Base-by-base conservation (phyloP, 2,888 invertebrate genomes). In the Ctena decussata region DNA sequence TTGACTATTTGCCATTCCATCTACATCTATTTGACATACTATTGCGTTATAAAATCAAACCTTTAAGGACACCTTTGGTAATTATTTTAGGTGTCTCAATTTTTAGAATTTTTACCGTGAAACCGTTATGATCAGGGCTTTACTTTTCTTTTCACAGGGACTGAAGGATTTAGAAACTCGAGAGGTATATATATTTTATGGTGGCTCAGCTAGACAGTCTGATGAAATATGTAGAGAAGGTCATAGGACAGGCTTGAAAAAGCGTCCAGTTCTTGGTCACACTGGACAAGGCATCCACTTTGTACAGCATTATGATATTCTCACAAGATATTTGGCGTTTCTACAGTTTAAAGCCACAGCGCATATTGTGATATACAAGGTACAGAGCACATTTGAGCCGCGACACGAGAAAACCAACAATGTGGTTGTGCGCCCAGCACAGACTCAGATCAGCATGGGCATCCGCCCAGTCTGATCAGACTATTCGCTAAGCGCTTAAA, bases 281-380 rank as follows among this genome's bases (percentile, higher is more conserved):
- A 85, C 87, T 35, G 84, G 85, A 69, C 86, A 80, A 80, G 91
- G 91, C 24, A 71, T 89, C 24, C 91, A 91, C 73, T 79, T 91
- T 24, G 87, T 85, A 30, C 86, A 84, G 37, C 78, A 91, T 74
- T 91, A 83, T 44, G 91, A 91, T 57, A 84, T 89, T 18, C 84
- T 91, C 18, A 78, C 89, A 6, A 60, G 86, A 70, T 89, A 87
- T 69, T 78, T 89, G 82, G 82, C 85, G 3, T 84, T 75, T 72
- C 85, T 82, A 44, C 85, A 89, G 27, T 80, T 80, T 27, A 32
- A 79, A 18, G 72, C 80, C 15, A 80, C 89, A 0, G 76, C 77
- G 12, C 85, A 78, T 73, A 41, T 91, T 3, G 35, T 91, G 3
- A 85, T 91, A 6, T 82, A 84, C 35, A 91, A 87, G 86, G 91